A percentile compares a stretch with the other conserved stretches of the same genome.
These are phyloP conservation scores for Sarcophaga subvicina DNA, from an alignment of 2,888 invertebrate species.

Conservation along the genomic window DNA sequence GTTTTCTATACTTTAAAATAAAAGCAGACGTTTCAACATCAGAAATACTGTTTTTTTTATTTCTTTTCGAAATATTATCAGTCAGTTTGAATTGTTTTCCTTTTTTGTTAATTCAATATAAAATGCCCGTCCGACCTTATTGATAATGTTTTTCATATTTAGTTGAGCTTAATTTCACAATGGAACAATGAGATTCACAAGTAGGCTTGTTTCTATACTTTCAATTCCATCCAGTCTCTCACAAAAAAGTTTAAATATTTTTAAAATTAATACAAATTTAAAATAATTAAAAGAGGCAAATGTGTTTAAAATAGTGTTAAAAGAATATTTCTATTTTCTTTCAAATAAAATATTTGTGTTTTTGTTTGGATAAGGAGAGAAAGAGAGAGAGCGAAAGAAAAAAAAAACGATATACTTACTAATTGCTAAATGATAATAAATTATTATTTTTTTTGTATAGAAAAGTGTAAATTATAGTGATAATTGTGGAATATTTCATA, in stretches of 20 bases:
- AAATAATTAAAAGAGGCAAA: conserved; percentile 4
- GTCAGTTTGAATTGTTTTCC: conserved; percentile 22
- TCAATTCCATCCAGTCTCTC: conserved; percentile 9
- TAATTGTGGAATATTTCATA: conserved; percentile 40
- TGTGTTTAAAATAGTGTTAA: conserved; percentile 8
- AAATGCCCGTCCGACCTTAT: conserved; percentile 60
- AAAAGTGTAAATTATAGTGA: conserved; percentile 56
- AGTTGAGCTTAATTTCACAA: conserved; percentile 53
- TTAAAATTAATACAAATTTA: neutral
- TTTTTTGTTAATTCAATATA: conserved; percentile 39
- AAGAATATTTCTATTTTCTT: neutral
- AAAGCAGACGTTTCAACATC: conserved; percentile 26
- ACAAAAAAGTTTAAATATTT: conserved; percentile 1
- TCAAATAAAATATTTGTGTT: neutral
- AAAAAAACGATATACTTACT: neutral
- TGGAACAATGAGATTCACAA: conserved; percentile 49
- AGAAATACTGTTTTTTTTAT: neutral
- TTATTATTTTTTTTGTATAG: neutral
- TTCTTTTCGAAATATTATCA: conserved; percentile 45
- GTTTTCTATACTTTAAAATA: neutral
- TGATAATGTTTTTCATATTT: conserved; percentile 56
- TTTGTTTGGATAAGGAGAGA: neutral
- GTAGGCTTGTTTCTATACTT: conserved; percentile 16
- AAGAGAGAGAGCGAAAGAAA: neutral
- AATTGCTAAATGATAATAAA: conserved; percentile 21